These are phyloP conservation scores for Noctua pronuba DNA, from an alignment of 2,888 invertebrate species.

Conservation along the genomic window DNA sequence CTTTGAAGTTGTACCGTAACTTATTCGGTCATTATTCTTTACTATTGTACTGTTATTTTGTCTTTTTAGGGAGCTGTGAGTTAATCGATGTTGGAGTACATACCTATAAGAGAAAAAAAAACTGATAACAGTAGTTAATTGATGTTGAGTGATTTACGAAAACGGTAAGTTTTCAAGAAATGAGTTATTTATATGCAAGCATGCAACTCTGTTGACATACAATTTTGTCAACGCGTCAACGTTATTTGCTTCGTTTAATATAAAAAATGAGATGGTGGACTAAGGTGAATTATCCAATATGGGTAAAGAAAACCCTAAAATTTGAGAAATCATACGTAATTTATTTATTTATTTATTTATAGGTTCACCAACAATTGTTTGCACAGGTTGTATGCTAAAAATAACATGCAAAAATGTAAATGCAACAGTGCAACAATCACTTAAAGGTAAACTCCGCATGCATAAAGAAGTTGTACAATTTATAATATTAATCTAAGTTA, in stretches of 20 bases:
- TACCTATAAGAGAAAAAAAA: background rate
- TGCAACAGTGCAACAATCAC: no score
- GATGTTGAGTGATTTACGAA: no score
- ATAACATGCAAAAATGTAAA: no score
- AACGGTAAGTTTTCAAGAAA: background rate
- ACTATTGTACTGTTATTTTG: background rate
- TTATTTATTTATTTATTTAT: no score
- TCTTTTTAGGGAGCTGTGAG: background rate
- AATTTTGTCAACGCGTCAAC: background rate
- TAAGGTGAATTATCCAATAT: background rate
- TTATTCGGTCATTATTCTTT: constrained; percentile 1
- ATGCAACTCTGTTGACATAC: background rate
- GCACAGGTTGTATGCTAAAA: no score
- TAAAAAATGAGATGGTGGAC: background rate
- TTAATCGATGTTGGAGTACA: background rate
- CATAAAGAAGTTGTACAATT: no score
- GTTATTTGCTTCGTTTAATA: background rate
- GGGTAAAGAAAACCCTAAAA: background rate
- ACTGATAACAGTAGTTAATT: background rate
- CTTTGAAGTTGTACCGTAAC: constrained; percentile 18
- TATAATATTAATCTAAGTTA: no score
- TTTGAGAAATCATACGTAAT: background rate
- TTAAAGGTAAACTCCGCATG: no score
- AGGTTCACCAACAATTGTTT: no score
- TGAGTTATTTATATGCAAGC: background rate